phyloP scores from a whole-genome alignment of 2,113 vertebrate genomes.

The Triplophysa tibetana region DNA sequence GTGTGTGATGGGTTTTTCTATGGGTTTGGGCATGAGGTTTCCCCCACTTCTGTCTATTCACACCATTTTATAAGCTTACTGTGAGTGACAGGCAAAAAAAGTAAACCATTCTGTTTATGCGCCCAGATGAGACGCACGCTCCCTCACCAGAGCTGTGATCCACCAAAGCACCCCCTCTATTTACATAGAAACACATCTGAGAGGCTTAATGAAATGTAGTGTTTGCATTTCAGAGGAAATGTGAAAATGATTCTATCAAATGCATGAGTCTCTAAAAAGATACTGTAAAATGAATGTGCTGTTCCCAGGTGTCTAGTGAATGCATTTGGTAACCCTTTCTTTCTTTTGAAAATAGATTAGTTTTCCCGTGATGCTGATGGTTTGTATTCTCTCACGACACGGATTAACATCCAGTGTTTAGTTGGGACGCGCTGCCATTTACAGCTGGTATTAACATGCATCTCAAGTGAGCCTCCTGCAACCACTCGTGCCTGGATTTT shows the following conservation, averaged over 20 bases:
- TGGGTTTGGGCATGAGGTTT: constrained; percentile 4
- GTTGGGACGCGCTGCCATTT: background rate
- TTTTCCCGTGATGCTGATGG: background rate
- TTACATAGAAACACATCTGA: constrained; percentile 8
- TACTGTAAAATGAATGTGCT: background rate
- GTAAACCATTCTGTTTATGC: constrained; percentile 23
- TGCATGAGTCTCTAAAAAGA: too few species aligned
- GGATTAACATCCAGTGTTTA: background rate
- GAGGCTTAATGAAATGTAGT: background rate
- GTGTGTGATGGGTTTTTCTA: constrained; percentile 14
- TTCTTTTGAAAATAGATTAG: background rate
- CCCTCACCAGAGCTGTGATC: background rate
- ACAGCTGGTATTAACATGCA: background rate
- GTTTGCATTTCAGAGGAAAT: too few species aligned
- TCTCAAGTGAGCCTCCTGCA: background rate
- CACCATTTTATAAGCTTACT: constrained; percentile 49
- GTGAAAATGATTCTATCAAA: background rate
- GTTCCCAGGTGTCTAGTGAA: background rate
- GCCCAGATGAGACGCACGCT: constrained; percentile 36
- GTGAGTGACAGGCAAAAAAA: constrained; percentile 44
- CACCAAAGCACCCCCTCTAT: background rate
- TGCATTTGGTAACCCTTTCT: background rate
- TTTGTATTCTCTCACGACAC: background rate
- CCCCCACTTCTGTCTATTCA: constrained; percentile 8
- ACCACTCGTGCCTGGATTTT: constrained; percentile 11